These are phyloP conservation scores for Petroica traversi DNA, from an alignment of 2,113 vertebrate species.

Conservation along the genomic window DNA sequence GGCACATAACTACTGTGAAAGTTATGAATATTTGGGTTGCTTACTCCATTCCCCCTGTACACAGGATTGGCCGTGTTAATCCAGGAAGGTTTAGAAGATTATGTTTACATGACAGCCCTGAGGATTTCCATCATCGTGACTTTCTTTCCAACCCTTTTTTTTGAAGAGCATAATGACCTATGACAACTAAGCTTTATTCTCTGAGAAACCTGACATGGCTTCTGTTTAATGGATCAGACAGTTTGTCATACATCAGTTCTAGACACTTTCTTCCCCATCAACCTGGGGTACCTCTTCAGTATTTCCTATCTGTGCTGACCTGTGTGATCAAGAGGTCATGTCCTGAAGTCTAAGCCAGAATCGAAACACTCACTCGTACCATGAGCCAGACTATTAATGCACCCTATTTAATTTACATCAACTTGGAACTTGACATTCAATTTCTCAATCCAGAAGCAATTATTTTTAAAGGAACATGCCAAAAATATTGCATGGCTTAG, in stretches of 20 bases:
- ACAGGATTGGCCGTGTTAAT: background rate
- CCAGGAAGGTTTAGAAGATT: conserved; percentile 17
- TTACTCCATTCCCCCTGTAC: background rate
- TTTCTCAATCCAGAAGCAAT: conserved; percentile 65
- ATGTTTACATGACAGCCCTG: conserved; percentile 14
- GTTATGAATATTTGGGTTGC: background rate
- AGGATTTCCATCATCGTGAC: conserved; percentile 29
- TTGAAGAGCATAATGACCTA: conserved; percentile 2
- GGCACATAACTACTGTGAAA: background rate
- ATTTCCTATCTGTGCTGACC: conserved; percentile 57
- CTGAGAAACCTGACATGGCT: conserved; percentile 19
- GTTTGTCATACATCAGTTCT: conserved; percentile 36
- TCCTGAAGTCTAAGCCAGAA: conserved; percentile 48
- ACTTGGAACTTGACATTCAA: conserved; percentile 33
- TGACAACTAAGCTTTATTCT: conserved; percentile 39
- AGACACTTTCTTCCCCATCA: conserved; percentile 42
- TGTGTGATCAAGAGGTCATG: conserved; percentile 45
- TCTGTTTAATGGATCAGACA: conserved; percentile 50
- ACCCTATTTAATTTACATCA: conserved; percentile 56
- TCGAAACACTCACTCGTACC: conserved; percentile 35
- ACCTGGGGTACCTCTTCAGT: conserved; percentile 6
- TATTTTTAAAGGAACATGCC: conserved; percentile 65
- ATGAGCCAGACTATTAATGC: conserved; percentile 26
- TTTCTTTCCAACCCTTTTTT: conserved; percentile 6
- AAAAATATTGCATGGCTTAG: conserved; percentile 44